Evolutionary conservation across 2,113 vertebrate species (phyloP).

Genomic region (Sisor rabdophorus): DNA sequence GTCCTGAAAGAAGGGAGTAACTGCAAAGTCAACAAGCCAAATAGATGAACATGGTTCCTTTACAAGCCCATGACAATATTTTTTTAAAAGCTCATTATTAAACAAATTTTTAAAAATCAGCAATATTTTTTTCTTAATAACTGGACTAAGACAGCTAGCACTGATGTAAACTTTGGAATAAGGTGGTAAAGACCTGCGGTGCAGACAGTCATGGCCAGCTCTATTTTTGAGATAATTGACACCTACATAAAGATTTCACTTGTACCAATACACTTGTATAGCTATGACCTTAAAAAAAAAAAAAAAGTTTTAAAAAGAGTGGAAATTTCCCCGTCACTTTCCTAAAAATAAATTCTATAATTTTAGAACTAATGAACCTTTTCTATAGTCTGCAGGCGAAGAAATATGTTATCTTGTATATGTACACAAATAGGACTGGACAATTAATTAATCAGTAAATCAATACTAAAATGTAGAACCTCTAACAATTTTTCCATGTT

Average conservation of each 20-base stretch:
- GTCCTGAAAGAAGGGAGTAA: conserved; percentile 42
- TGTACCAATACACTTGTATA: neutral
- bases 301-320: too few relatives aligned
- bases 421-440: too few relatives aligned
- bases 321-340: too few relatives aligned
- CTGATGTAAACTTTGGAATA: conserved; percentile 6
- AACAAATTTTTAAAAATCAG: neutral
- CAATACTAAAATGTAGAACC: too few relatives aligned
- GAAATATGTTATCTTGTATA: too few relatives aligned
- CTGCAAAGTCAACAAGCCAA: conserved; percentile 31
- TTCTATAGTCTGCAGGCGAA: too few relatives aligned
- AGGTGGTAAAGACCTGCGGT: neutral
- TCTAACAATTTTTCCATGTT: too few relatives aligned
- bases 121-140: neutral
- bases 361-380: too few relatives aligned
- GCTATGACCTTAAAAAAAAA: neutral
- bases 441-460: too few relatives aligned
- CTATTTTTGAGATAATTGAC: neutral
- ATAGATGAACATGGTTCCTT: neutral
- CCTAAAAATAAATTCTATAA: too few relatives aligned
- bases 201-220: neutral
- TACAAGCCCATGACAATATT: neutral
- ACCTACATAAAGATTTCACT: neutral
- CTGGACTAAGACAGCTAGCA: neutral
- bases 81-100: neutral